Evolutionary conservation across 2,797 vertebrate genomes (phyloP).

Genomic region (Triplophysa yarkandensis): DNA sequence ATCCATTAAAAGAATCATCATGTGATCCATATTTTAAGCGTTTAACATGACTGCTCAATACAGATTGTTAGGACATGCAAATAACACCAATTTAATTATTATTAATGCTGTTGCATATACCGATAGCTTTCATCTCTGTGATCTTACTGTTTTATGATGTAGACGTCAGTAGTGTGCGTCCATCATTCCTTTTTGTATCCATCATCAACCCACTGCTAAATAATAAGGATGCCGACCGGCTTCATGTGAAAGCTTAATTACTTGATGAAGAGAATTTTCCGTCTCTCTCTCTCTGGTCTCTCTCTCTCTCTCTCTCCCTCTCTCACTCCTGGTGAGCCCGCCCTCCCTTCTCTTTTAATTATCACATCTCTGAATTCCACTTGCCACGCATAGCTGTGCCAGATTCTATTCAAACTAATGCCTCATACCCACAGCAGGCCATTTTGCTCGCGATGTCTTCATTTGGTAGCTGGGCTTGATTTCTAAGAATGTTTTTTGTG

Average conservation of each 20-base stretch:
- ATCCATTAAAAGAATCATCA: not conserved
- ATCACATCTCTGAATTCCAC: constrained; percentile 51
- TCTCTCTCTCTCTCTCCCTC: constrained; percentile 65
- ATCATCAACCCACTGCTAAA: constrained; percentile 88
- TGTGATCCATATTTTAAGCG: not conserved
- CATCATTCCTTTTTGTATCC: constrained; percentile 75
- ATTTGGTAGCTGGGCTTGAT: not conserved
- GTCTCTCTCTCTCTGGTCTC: constrained; percentile 63
- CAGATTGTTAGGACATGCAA: constrained; percentile 61
- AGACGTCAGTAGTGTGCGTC: constrained; percentile 46
- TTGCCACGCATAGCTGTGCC: constrained; percentile 43
- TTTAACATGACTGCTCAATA: constrained; percentile 12
- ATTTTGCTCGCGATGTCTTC: not conserved
- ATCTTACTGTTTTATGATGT: constrained; percentile 43
- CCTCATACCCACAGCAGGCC: constrained; percentile 12
- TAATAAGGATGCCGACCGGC: constrained; percentile 58
- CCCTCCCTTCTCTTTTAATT: constrained; percentile 61
- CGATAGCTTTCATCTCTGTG: constrained; percentile 22
- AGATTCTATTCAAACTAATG: constrained; percentile 28
- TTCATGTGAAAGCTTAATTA: constrained; percentile 63
- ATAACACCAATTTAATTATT: constrained; percentile 24
- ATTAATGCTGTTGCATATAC: no score
- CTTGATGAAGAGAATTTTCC: constrained; percentile 72
- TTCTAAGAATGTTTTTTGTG: not conserved
- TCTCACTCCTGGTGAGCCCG: constrained; percentile 59